Evolutionary conservation across 1,140 invertebrate species (phyloP), one percentile per base, ranked within the genome.

Genomic region (Drosophila gunungcola): DNA sequence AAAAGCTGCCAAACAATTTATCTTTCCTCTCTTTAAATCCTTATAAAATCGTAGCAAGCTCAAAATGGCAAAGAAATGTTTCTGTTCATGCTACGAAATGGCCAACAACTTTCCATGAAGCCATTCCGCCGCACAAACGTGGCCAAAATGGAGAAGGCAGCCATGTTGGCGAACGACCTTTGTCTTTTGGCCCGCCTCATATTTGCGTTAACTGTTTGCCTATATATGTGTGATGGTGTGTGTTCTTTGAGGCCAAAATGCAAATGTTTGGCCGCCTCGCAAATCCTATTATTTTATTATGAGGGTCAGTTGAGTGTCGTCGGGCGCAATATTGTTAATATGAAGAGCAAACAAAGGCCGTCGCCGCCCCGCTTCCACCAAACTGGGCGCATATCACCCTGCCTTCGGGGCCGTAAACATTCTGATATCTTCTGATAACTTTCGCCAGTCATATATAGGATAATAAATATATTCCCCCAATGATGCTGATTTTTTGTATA

Each of bases 271-370:
- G 48, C 45, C 53, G 53, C 46, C 53, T 45, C 73, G 62, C 73
- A 76, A 76, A 76, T 76, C 73, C 72, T 76, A 76, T 76, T 76
- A 76, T 75, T 76, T 76, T 76, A 75, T 76, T 76, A 76, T 76
- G 73, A 76, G 61, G 72, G 73, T 76, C 73, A 76, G 72, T 45
- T 54, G 61, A 75, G 70, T 70, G 67, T 70, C 67, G 67, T 70
- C 67, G 67, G 34, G 51, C 43, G 64, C 72, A 75, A 75, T 75
- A 75, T 75, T 75, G 73, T 65, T 75, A 65, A 75, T 75, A 75
- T 46, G 73, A 67, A 75, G 46, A 76, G 61, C 73, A 75, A 75
- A 75, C 73, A 75, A 75, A 53, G 61, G 39, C 27, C 53, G 48
- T 39, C 45, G 51, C 52, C 57, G 52, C 12, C 46, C 48, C 13